Conservation (phyloP, 1,140 invertebrate genomes). For the Euura saliciscinereae region DNA sequence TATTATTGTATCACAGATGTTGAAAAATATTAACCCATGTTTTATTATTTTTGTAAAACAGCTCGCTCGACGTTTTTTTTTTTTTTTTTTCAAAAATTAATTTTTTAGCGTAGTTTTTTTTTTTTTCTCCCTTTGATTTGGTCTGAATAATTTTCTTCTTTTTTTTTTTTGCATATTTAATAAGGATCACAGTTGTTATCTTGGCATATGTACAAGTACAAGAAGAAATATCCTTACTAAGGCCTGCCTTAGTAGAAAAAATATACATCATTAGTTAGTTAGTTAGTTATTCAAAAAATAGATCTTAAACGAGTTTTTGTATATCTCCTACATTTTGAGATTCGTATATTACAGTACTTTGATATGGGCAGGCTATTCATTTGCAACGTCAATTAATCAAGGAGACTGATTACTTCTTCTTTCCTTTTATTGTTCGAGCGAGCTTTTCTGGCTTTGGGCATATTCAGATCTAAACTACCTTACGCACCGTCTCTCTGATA, state of each 20-base stretch:
- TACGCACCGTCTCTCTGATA: background rate
- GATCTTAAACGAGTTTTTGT: constrained; percentile 46
- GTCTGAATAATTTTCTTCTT: constrained; percentile 25
- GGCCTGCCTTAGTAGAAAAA: constrained; percentile 61
- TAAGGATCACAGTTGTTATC: constrained; percentile 34
- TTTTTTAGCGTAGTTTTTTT: background rate
- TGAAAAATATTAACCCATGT: constrained; percentile 40
- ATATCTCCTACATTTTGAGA: constrained; percentile 8
- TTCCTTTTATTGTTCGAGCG: background rate
- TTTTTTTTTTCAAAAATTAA: background rate
- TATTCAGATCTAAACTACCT: constrained; percentile 14
- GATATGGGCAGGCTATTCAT: constrained; percentile 28
- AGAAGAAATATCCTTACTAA: constrained; percentile 44
- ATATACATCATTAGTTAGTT: constrained; percentile 53
- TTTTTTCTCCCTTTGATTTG: constrained; percentile 19
- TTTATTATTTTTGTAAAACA: constrained; percentile 24
- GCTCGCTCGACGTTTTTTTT: constrained; percentile 40
- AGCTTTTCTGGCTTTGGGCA: background rate
- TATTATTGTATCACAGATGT: constrained; percentile 58
- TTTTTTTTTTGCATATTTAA: constrained; percentile 17
- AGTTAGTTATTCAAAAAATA: constrained; percentile 61
- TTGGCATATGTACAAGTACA: constrained; percentile 31
- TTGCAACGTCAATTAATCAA: background rate
- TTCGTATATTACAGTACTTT: constrained; percentile 13
- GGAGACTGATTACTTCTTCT: background rate